These are phyloP conservation scores for Conomelus anceps DNA, from an alignment of 2,888 invertebrate species.

Conservation along the genomic window DNA sequence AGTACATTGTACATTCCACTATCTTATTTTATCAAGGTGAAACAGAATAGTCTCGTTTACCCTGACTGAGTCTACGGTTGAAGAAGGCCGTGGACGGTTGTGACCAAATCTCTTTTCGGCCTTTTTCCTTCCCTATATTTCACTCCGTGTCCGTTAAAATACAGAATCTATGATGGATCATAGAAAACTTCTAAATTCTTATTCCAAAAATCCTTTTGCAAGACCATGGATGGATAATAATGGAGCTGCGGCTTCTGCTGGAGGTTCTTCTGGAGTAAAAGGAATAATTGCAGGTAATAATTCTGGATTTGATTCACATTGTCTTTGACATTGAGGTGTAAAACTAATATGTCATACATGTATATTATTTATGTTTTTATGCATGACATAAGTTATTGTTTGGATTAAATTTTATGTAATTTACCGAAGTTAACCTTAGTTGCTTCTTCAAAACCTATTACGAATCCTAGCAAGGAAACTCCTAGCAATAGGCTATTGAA, in stretches of 20 bases:
- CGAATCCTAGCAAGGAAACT: too few species aligned
- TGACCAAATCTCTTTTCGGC: neutral
- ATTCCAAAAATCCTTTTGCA: constrained; percentile 31
- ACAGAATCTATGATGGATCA: neutral
- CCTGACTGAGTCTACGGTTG: neutral
- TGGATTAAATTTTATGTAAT: too few species aligned
- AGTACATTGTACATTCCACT: neutral
- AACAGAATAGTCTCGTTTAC: neutral
- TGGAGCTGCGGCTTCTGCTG: constrained; percentile 64
- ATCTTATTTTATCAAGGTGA: neutral
- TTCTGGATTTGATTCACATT: neutral
- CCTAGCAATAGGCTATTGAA: too few species aligned
- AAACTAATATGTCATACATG: neutral
- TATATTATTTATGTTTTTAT: neutral
- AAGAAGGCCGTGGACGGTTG: neutral
- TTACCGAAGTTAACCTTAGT: too few species aligned
- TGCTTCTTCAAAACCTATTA: too few species aligned
- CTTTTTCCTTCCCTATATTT: neutral
- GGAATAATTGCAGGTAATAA: constrained; percentile 69
- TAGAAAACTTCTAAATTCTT: neutral
- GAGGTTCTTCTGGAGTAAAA: constrained; percentile 64
- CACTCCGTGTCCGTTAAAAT: neutral
- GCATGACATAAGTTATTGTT: too few species aligned
- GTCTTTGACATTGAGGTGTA: neutral
- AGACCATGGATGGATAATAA: constrained; percentile 68